Evolutionary conservation across 2,113 vertebrate genomes (phyloP).

Genomic region (Beaufortia kweichowensis): DNA sequence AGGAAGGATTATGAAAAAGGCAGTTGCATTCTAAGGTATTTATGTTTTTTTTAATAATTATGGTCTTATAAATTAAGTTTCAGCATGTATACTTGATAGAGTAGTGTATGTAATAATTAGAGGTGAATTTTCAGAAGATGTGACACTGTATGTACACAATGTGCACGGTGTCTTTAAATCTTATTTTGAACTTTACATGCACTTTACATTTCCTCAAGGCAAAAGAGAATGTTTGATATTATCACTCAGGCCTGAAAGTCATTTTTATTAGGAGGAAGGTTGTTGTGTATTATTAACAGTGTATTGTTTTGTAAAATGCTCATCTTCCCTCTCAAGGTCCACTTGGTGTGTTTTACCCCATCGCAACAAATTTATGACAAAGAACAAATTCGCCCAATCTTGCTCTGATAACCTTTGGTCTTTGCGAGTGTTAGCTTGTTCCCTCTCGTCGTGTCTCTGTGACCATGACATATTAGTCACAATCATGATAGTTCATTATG

Average conservation of each 20-base stretch:
- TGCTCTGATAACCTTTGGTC: conserved; percentile 19
- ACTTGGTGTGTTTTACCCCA: neutral
- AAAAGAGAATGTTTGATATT: conserved; percentile 8
- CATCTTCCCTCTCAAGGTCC: neutral
- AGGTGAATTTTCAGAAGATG: neutral
- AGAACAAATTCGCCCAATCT: conserved; percentile 5
- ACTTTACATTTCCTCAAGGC: neutral
- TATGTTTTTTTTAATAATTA: no score
- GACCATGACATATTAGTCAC: conserved; percentile 41
- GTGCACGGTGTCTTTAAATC: neutral
- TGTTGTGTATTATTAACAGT: conserved; percentile 17
- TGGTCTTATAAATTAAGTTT: no score
- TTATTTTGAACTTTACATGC: neutral
- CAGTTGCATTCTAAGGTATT: neutral
- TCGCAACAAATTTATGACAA: neutral
- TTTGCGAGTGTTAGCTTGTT: neutral
- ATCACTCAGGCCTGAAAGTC: neutral
- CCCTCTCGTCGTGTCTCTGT: conserved; percentile 5
- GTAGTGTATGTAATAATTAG: neutral
- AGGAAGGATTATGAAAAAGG: neutral
- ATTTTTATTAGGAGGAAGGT: conserved; percentile 15
- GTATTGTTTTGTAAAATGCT: conserved; percentile 5
- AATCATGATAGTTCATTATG: conserved; percentile 33
- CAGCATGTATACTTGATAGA: neutral
- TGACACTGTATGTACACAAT: neutral